A percentile compares a stretch with the other conserved stretches of the same genome.
Evolutionary conservation across 2,888 invertebrate species (phyloP).

Genomic region (Drosophila picticornis): DNA sequence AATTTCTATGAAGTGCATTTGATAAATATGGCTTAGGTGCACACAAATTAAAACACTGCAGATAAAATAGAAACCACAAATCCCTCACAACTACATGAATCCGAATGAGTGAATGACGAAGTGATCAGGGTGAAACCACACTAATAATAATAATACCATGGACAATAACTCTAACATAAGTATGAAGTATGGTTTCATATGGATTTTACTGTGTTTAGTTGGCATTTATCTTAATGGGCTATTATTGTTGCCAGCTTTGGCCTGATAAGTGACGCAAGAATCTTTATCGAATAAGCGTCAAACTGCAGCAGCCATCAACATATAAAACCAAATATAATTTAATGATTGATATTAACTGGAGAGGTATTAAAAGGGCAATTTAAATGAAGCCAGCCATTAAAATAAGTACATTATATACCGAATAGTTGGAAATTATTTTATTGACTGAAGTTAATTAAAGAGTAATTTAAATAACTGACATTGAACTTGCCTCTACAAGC

Average conservation of each 20-base stretch:
- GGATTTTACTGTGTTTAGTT: conserved; percentile 2
- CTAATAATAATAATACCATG: background rate
- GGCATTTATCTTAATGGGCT: conserved; percentile 13
- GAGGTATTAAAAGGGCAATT: background rate
- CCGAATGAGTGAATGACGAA: background rate
- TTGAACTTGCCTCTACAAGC: background rate
- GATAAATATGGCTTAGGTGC: conserved; percentile 27
- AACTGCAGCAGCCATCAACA: conserved; percentile 3
- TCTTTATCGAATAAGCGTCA: conserved; percentile 10
- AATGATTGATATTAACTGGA: background rate
- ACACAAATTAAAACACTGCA: conserved; percentile 8
- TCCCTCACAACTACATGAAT: background rate
- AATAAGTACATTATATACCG: too few species aligned
- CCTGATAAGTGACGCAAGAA: conserved; percentile 32
- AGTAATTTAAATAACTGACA: background rate
- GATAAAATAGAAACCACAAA: conserved; percentile 45
- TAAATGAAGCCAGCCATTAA: background rate
- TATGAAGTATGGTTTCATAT: conserved; percentile 17
- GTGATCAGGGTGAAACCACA: conserved; percentile 21
- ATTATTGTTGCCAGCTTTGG: background rate
- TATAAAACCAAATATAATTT: background rate
- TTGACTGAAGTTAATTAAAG: background rate
- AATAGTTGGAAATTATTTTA: background rate
- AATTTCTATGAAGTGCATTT: conserved; percentile 30
- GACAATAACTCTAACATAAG: conserved; percentile 3